Percentiles rank a stretch among this genome's conserved stretches.
Evolutionary conservation across 2,113 vertebrate species (phyloP).

Genomic region (Oreochromis niloticus): DNA sequence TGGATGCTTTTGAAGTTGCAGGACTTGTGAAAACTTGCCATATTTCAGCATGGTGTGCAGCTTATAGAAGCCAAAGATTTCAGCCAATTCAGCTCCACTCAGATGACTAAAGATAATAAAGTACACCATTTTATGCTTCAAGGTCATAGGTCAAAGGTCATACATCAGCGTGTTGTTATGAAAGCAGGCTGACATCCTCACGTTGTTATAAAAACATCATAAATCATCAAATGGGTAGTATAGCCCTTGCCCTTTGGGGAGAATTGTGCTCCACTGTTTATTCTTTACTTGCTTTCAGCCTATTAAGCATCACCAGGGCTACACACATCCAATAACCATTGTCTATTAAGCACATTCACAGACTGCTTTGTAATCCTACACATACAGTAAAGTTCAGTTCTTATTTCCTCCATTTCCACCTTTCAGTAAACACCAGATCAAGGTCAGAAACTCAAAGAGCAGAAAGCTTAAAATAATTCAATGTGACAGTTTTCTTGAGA

Average conservation of each 20-base stretch:
- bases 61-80: not conserved
- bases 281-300: not conserved
- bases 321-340: not conserved
- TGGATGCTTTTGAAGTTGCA: not conserved
- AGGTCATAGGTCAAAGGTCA: not conserved
- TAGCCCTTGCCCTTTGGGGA: not conserved
- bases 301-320: not conserved
- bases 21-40: not conserved
- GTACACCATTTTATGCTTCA: not conserved
- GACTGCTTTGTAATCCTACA: not conserved
- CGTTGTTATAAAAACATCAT: not conserved
- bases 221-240: not conserved
- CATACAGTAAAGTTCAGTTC: not conserved
- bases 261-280: not conserved
- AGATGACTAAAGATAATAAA: not conserved
- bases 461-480: not conserved
- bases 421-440: not conserved
- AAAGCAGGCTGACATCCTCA: not conserved
- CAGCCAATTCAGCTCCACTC: not conserved
- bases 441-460: not conserved
- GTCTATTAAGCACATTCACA: not conserved
- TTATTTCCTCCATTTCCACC: not conserved
- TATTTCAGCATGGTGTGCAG: not conserved
- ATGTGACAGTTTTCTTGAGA: not conserved
- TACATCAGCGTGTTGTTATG: not conserved